Conservation (phyloP, 2,888 invertebrate species). For the Malachius bipustulatus region DNA sequence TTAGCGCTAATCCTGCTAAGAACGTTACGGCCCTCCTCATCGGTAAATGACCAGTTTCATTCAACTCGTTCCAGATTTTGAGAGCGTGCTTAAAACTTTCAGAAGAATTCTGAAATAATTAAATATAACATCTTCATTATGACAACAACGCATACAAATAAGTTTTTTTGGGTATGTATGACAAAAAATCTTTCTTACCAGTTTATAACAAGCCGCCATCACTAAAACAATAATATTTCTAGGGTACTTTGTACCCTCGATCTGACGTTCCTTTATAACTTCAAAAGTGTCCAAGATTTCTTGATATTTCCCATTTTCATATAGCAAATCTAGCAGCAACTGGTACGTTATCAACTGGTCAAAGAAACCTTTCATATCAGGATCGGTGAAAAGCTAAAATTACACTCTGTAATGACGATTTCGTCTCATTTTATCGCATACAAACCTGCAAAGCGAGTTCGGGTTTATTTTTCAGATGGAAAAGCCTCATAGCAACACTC, state of each 20-base stretch:
- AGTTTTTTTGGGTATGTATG: slow-evolving; percentile 2
- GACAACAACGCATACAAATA: slow-evolving; percentile 6
- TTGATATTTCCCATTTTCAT: slow-evolving; percentile 51
- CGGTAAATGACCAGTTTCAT: slow-evolving; percentile 43
- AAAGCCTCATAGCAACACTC: slow-evolving; percentile 70
- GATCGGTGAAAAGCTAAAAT: slow-evolving; percentile 51
- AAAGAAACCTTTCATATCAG: slow-evolving; percentile 52
- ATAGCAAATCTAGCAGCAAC: slow-evolving; percentile 59
- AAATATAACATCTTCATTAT: slow-evolving; percentile 8
- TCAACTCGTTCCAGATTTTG: slow-evolving; percentile 48
- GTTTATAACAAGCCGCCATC: slow-evolving; percentile 61
- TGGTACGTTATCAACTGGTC: slow-evolving; percentile 58
- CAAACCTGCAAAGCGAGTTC: slow-evolving; percentile 49
- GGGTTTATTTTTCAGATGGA: slow-evolving; percentile 56
- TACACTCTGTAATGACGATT: slow-evolving; percentile 11
- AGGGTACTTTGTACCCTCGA: slow-evolving; percentile 54
- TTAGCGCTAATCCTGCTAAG: slow-evolving; percentile 54
- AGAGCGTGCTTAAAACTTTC: slow-evolving; percentile 53
- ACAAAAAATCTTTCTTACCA: slow-evolving; percentile 40
- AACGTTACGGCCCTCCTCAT: slow-evolving; percentile 51
- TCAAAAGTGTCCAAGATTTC: slow-evolving; percentile 54
- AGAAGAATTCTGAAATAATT: slow-evolving; percentile 51
- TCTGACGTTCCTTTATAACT: slow-evolving; percentile 45
- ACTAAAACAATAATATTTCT: slow-evolving; percentile 54
- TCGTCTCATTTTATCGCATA: slow-evolving; percentile 7